Evolutionary conservation across 2,888 invertebrate genomes (phyloP), one percentile per base, ranked within the genome.

Genomic region (Hirtodrosophila trivittata): DNA sequence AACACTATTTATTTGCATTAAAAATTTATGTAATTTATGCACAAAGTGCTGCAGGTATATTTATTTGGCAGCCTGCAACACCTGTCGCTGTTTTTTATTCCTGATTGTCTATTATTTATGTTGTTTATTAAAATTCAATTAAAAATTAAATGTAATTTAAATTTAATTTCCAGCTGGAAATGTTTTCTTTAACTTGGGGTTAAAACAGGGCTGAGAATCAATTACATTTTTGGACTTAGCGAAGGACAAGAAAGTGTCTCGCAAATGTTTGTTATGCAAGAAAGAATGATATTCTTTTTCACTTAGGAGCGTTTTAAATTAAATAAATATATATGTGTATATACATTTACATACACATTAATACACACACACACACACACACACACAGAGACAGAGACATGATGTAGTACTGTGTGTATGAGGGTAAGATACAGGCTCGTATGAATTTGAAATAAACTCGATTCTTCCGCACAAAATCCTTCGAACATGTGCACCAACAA

Each of bases 381-480:
- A 35, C 35, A 35, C 5, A 35, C 35, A 35, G 1, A 35, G 3
- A 35, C 35, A 7, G n/a, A 35, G 7, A 7, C 25, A 25, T 30
- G 30, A n/a, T 10, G 26, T 21, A 16, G 16, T 21, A n/a, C 21
- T 37, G 37, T 47, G 41, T 32, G 43, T 30, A 28, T n/a, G 52
- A 30, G 58, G 42, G 51, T 42, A 54, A n/a, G n/a, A n/a, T n/a
- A 42, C 21, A 42, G 1, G 7, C 10, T 25, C 45, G 56, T 71
- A 46, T 64, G 64, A 72, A 78, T 78, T 57, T 60, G 54, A 78
- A 75, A 78, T 66, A 75, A 71, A 71, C 63, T 66, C 42, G 46
- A 66, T 63, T 71, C 55, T 67, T 66, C 67, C 72, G 63, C 63
- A 59, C 57, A 67, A 41, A 74, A 63, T 52, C 54, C 54, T 60